phyloP scores from a whole-genome alignment of 2,113 vertebrate species.

The Onychostoma macrolepis region DNA sequence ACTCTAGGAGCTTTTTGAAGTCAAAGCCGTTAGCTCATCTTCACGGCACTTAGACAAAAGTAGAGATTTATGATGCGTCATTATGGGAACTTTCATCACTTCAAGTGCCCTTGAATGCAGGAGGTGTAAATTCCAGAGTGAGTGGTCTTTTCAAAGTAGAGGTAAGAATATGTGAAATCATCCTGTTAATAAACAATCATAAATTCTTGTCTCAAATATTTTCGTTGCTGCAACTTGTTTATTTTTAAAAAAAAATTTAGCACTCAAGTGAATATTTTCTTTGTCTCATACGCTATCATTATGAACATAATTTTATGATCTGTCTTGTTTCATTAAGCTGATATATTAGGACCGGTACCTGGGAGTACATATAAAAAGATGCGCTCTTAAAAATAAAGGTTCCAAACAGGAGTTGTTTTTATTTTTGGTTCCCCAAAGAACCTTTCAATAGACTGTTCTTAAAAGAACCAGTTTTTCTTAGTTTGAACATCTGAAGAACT shows the following conservation, averaged over 20 bases:
- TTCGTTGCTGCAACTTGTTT: background rate
- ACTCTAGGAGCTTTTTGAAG: slow-evolving; percentile 23
- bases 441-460: background rate
- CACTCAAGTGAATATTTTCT: background rate
- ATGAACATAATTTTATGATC: background rate
- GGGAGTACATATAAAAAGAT: background rate
- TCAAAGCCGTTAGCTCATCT: slow-evolving; percentile 27
- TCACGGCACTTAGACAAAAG: slow-evolving; percentile 15
- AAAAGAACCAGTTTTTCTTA: background rate
- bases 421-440: background rate
- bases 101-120: slow-evolving; percentile 21
- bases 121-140: slow-evolving; percentile 5
- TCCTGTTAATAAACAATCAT: background rate
- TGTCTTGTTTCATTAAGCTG: background rate
- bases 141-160: background rate
- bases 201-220: background rate
- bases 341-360: background rate
- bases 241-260: background rate
- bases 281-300: background rate
- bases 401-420: background rate
- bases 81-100: slow-evolving; percentile 45
- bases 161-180: background rate
- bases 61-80: slow-evolving; percentile 44
- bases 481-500: background rate
- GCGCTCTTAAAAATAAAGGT: background rate